Conservation (phyloP, 1,140 invertebrate genomes). For the Marisa cornuarietis region DNA sequence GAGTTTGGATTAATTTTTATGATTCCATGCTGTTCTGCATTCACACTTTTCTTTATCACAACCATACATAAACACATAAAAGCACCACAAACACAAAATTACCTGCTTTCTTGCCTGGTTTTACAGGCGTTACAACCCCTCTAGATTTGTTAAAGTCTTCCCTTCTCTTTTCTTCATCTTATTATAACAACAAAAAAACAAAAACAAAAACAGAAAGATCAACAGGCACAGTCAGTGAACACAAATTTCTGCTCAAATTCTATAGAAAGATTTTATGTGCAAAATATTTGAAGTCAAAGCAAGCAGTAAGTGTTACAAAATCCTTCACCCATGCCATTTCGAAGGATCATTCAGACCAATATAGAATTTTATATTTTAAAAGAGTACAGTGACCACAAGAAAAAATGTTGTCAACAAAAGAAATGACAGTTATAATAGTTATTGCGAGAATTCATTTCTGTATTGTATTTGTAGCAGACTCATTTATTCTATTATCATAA, state of each 20-base stretch:
- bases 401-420: too few species aligned
- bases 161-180: slow-evolving; percentile 61
- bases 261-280: not conserved
- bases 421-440: too few species aligned
- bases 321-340: too few species aligned
- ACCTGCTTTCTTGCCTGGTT: slow-evolving; percentile 41
- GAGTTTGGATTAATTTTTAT: too few species aligned
- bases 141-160: slow-evolving; percentile 62
- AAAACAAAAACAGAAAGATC: not conserved
- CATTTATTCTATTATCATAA: not conserved
- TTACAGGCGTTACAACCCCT: slow-evolving; percentile 48
- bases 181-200: slow-evolving; percentile 5
- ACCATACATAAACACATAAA: not conserved
- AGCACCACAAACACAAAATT: not conserved
- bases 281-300: too few species aligned
- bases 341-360: not conserved
- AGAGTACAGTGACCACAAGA: too few species aligned
- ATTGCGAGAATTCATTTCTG: too few species aligned
- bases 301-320: too few species aligned
- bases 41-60: too few species aligned
- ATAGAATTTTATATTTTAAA: too few species aligned
- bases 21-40: too few species aligned
- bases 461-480: too few species aligned
- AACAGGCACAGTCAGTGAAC: not conserved
- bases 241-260: not conserved